Percentiles rank a stretch among this genome's conserved stretches.
These are phyloP conservation scores for Phyllotreta cruciferae DNA, from an alignment of 2,888 invertebrate species.

Conservation along the genomic window DNA sequence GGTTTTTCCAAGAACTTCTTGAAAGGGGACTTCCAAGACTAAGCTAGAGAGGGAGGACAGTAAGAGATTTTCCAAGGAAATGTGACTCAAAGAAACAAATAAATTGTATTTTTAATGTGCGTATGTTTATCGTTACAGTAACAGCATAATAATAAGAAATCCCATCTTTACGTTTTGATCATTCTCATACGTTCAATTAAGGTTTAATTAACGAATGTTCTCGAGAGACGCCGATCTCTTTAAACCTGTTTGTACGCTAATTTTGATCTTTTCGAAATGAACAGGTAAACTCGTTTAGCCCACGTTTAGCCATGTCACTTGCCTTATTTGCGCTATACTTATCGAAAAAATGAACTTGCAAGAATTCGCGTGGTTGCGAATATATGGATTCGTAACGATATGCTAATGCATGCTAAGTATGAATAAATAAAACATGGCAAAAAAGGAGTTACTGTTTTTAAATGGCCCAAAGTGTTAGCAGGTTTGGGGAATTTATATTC, in stretches of 20 bases:
- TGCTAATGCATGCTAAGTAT: too few species aligned
- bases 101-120: not conserved
- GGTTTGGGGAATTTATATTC: too few species aligned
- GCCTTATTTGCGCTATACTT: too few species aligned
- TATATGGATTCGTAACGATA: not conserved
- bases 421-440: not conserved
- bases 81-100: too few species aligned
- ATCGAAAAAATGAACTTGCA: slow-evolving; percentile 3
- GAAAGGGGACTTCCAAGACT: too few species aligned
- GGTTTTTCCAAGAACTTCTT: too few species aligned
- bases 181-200: slow-evolving; percentile 17
- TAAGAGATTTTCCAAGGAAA: too few species aligned
- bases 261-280: slow-evolving; percentile 11
- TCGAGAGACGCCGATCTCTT: slow-evolving; percentile 24
- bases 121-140: slow-evolving; percentile 3
- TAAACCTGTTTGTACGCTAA: slow-evolving; percentile 23
- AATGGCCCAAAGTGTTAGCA: not conserved
- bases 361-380: slow-evolving; percentile 23
- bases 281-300: slow-evolving; percentile 25
- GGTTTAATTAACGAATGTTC: slow-evolving; percentile 12
- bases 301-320: not conserved
- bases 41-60: too few species aligned
- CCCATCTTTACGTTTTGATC: slow-evolving; percentile 10
- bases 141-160: not conserved
- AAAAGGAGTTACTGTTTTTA: slow-evolving; percentile 1